Evolutionary conservation across 2,888 invertebrate species (phyloP).

Genomic region (Tetragnatha montana): DNA sequence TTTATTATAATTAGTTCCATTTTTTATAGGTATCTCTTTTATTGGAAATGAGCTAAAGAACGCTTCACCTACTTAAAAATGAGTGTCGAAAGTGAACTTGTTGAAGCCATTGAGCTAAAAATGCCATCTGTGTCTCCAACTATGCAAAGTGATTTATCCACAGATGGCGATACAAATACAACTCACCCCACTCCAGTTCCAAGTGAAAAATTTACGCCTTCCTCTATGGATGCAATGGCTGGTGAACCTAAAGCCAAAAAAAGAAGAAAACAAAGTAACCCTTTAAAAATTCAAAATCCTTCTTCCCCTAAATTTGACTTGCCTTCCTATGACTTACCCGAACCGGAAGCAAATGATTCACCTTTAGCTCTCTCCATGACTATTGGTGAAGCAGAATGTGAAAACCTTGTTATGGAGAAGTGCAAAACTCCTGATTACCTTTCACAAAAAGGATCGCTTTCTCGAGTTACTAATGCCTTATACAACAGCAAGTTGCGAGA

Average conservation of each 20-base stretch:
- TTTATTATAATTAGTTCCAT: conserved; percentile 6
- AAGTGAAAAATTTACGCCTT: conserved; percentile 12
- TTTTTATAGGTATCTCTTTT: conserved; percentile 29
- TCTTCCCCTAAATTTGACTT: conserved; percentile 54
- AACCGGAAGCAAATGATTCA: conserved; percentile 73
- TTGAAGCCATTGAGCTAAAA: conserved; percentile 57
- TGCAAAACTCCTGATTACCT: conserved; percentile 37
- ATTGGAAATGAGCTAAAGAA: conserved; percentile 15
- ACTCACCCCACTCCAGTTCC: conserved; percentile 31
- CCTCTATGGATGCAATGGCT: not conserved
- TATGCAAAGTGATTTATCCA: conserved; percentile 67
- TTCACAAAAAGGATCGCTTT: conserved; percentile 51
- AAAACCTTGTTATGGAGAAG: conserved; percentile 51
- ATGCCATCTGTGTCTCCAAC: conserved; percentile 55
- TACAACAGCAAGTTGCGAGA: conserved; percentile 64
- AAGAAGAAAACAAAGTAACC: conserved; percentile 93
- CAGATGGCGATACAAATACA: conserved; percentile 59
- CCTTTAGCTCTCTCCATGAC: conserved; percentile 8
- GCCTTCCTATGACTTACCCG: conserved; percentile 44
- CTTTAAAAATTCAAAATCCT: conserved; percentile 81
- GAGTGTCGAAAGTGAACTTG: conserved; percentile 56
- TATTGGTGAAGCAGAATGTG: conserved; percentile 21
- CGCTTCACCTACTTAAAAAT: conserved; percentile 45
- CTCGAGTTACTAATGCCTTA: conserved; percentile 66
- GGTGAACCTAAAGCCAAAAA: conserved; percentile 80